Evolutionary conservation across 2,797 vertebrate genomes (phyloP).

Genomic region (Monodelphis domestica): DNA sequence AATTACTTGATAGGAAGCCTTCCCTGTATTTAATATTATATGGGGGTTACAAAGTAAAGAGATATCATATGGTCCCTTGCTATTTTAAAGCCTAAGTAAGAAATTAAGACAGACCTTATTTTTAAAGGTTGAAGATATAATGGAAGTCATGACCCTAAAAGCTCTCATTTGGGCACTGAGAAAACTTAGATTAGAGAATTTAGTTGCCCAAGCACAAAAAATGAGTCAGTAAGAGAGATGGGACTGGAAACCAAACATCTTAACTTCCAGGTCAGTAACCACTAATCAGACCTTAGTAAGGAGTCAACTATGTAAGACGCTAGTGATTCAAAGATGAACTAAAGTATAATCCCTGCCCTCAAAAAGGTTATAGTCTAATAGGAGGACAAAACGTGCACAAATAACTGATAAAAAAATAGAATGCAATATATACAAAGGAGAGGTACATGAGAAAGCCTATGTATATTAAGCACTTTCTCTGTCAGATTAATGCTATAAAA

Average conservation of each 20-base stretch:
- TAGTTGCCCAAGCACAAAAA: neutral
- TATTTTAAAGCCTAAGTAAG: slow-evolving; percentile 26
- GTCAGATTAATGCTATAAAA: neutral
- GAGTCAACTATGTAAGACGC: neutral
- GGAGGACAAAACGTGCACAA: neutral
- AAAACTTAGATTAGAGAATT: neutral
- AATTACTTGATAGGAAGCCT: neutral
- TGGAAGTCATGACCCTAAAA: neutral
- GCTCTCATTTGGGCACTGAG: neutral
- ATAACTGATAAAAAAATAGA: neutral
- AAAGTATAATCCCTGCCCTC: neutral
- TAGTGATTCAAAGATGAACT: neutral
- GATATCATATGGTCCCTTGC: neutral
- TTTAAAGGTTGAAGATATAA: neutral
- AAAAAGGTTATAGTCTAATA: neutral
- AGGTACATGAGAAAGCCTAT: neutral
- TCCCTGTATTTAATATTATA: neutral
- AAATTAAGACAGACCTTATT: neutral
- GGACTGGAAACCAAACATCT: neutral
- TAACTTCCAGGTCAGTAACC: neutral
- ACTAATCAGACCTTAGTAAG: neutral
- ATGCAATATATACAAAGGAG: neutral
- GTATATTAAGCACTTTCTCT: neutral
- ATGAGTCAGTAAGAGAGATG: neutral
- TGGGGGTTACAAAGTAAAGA: neutral